Evolutionary conservation across 2,113 vertebrate species (phyloP).

Genomic region (Circaetus cinerascens): DNA sequence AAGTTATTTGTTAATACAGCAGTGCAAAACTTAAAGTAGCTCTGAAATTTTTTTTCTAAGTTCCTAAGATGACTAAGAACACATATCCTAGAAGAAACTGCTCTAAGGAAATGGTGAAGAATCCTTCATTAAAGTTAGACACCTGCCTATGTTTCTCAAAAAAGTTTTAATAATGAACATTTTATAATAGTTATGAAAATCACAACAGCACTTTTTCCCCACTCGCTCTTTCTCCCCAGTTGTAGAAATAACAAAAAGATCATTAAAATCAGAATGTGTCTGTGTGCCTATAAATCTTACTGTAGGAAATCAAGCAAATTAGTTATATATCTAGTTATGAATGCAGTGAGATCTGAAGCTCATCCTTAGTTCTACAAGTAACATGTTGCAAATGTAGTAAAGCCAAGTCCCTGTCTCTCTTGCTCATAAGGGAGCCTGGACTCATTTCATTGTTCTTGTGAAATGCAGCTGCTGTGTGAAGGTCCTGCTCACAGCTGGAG

Average conservation of each 20-base stretch:
- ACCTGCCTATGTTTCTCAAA: background rate
- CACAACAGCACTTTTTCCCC: background rate
- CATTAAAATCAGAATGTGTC: background rate
- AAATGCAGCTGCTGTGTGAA: background rate
- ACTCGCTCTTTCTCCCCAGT: background rate
- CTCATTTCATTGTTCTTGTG: background rate
- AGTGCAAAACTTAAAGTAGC: background rate
- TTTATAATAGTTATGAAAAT: background rate
- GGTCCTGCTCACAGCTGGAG: conserved; percentile 19
- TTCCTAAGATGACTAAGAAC: background rate
- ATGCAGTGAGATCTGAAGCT: background rate
- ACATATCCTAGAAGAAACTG: background rate
- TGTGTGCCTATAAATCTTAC: background rate
- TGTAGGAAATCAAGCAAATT: background rate
- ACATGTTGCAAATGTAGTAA: background rate
- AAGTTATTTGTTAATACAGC: background rate
- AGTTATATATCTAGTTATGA: background rate
- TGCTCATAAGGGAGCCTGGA: background rate
- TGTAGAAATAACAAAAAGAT: background rate
- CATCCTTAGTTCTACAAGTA: background rate
- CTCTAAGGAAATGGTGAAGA: background rate
- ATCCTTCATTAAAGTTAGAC: background rate
- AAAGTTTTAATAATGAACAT: background rate
- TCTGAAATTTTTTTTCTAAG: background rate
- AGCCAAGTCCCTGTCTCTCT: background rate